Evolutionary conservation across 2,888 invertebrate species (phyloP), one percentile per base, ranked within the genome.

Genomic region (Pristionchus arcanus): DNA sequence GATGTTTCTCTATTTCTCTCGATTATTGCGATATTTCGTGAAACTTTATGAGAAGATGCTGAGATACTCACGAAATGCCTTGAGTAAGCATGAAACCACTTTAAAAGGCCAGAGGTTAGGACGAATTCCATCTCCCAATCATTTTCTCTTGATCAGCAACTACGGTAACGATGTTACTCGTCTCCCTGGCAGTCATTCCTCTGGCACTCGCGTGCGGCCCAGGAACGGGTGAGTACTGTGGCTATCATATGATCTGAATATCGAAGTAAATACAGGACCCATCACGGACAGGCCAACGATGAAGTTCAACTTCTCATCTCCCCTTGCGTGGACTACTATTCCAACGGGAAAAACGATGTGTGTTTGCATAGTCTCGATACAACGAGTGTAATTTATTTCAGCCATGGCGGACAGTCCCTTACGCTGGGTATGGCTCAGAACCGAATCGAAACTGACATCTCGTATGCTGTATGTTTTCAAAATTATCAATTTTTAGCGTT

Each of bases 161-260:
- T 68, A 68, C 68, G n/a, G 66, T 66, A 66, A 55, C 66, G 5
- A 74, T 74, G 74, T 1, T 74, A 21, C 7, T 25, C 21, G 3
- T 19, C 42, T 53, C 31, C 83, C 28, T 83, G 28, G 83, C 83
- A 49, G 53, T 83, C 11, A 9, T 83, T 16, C 83, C 83, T 11
- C 16, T 53, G n/a, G 83, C 83, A 15, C 55, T 83, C 31, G 83
- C 83, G 28, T 83, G 83, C 13, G 83, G 83, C 4, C 53, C 83
- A 21, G 83, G 83, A 49, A 83, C 83, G 9, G 83, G 83, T 83
- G 28, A 53, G 53, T 81, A 42, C n/a, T n/a, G n/a, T n/a, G n/a
- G n/a, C n/a, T n/a, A n/a, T n/a, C n/a, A n/a, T n/a, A n/a, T n/a
- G n/a, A n/a, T n/a, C n/a, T n/a, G n/a, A n/a, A n/a, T n/a, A n/a